Evolutionary conservation across 2,113 vertebrate species (phyloP).

Genomic region (Rana temporaria): DNA sequence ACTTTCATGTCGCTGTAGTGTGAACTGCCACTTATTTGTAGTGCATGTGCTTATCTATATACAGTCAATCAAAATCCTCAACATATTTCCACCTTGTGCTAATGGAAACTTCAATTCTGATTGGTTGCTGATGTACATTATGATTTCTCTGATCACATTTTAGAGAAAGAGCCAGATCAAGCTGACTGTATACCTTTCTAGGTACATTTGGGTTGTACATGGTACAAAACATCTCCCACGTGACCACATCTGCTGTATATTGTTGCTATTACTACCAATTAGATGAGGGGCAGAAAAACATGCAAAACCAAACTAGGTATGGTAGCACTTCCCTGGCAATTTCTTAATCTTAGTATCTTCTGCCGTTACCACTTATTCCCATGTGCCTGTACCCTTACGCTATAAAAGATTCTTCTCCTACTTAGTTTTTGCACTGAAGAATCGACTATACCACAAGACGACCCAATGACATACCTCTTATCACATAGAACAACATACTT

Average conservation of each 20-base stretch:
- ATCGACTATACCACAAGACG: neutral
- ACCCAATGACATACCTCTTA: slow-evolving; percentile 1
- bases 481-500: slow-evolving; percentile 18
- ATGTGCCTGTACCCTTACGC: neutral
- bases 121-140: too few species aligned
- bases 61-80: too few species aligned
- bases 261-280: neutral
- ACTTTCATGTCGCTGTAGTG: too few species aligned
- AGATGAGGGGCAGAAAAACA: too few species aligned
- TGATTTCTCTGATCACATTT: too few species aligned
- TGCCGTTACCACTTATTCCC: neutral
- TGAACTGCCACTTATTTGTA: too few species aligned
- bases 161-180: neutral
- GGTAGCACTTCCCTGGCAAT: neutral
- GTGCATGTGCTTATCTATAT: too few species aligned
- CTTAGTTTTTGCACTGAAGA: neutral
- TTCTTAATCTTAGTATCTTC: neutral
- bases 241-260: neutral
- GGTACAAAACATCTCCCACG: neutral
- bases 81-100: too few species aligned
- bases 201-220: neutral
- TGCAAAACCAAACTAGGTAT: too few species aligned
- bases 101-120: too few species aligned
- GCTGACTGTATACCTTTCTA: neutral
- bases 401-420: neutral